phyloP scores from a whole-genome alignment of 2,113 vertebrate genomes.

The Dromiciops gliroides region DNA sequence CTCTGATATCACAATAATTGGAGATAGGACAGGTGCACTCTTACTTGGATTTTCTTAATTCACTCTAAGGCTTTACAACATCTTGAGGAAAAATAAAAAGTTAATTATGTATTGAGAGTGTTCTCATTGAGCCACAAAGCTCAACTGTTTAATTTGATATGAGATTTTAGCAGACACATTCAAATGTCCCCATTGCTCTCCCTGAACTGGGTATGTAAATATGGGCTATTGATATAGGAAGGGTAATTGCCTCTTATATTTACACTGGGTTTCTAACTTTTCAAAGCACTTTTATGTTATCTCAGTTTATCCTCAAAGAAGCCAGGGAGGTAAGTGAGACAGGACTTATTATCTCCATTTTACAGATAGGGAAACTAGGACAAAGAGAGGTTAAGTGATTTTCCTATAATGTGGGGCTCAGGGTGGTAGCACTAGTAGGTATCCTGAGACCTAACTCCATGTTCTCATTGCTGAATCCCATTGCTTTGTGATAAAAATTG shows the following conservation, averaged over 20 bases:
- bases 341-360: neutral
- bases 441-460: neutral
- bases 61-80: constrained; percentile 2
- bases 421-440: neutral
- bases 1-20: neutral
- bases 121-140: neutral
- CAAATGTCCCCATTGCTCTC: neutral
- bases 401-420: neutral
- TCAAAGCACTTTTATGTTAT: neutral
- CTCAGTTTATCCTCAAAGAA: neutral
- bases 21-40: neutral
- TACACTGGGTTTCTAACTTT: neutral
- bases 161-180: neutral
- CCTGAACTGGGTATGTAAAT: neutral
- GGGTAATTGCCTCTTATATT: neutral
- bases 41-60: neutral
- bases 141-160: neutral
- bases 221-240: neutral
- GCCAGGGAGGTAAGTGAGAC: neutral
- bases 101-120: constrained; percentile 17
- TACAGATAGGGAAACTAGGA: neutral
- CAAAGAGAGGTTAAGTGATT: neutral
- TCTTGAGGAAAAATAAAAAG: constrained; percentile 30
- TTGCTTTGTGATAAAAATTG: neutral
- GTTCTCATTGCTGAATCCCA: neutral